Conservation (phyloP, 2,888 invertebrate species). For the Seladonia tumulorum region DNA sequence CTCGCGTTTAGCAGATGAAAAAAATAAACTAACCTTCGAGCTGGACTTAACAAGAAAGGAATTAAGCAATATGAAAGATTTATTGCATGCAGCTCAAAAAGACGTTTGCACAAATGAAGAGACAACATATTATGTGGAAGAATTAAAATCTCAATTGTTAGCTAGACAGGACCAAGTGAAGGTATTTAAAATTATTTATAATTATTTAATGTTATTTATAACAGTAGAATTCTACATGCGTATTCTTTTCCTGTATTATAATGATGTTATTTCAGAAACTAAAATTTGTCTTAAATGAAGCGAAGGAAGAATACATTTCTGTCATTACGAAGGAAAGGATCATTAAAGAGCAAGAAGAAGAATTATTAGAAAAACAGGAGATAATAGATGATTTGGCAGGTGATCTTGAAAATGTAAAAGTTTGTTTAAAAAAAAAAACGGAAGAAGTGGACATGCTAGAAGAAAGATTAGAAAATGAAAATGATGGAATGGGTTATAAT, state of each 20-base stretch:
- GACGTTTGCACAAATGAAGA: constrained; percentile 65
- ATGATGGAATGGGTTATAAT: no score
- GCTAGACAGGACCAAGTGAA: constrained; percentile 75
- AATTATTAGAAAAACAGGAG: constrained; percentile 72
- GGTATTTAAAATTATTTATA: constrained; percentile 58
- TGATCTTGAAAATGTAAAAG: constrained; percentile 72
- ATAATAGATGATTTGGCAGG: constrained; percentile 75
- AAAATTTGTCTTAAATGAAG: constrained; percentile 79
- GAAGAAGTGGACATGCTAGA: no score
- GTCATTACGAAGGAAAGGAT: constrained; percentile 69
- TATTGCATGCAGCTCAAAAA: constrained; percentile 73
- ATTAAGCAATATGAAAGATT: constrained; percentile 67
- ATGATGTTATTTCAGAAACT: constrained; percentile 69
- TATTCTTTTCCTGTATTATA: constrained; percentile 10
- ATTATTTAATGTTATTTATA: neutral
- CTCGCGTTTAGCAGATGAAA: constrained; percentile 71
- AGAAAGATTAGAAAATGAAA: no score
- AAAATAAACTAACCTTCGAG: constrained; percentile 75
- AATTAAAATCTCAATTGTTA: no score
- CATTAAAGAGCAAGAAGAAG: constrained; percentile 72
- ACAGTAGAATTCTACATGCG: neutral
- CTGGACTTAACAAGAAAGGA: constrained; percentile 74
- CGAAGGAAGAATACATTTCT: constrained; percentile 79
- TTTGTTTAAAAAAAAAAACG: constrained; percentile 75
- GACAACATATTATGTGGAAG: constrained; percentile 55